Evolutionary conservation across 2,113 vertebrate genomes (phyloP).

Genomic region (Cichladusa arquata): DNA sequence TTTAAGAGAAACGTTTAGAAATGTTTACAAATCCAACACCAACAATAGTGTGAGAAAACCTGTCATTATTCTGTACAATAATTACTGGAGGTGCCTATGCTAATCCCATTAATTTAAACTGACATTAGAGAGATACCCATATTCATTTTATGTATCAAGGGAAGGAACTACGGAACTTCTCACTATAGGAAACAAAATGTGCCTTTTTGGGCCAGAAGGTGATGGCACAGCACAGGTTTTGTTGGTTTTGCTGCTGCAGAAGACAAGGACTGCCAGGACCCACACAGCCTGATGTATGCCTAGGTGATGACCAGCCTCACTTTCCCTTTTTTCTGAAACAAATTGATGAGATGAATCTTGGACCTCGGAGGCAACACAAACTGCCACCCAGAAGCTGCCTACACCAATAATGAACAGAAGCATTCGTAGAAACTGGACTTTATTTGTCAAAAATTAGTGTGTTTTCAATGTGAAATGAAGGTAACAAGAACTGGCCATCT

Average conservation of each 20-base stretch:
- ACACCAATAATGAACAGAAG: background rate
- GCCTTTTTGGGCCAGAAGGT: background rate
- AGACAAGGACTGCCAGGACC: background rate
- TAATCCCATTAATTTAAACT: constrained; percentile 62
- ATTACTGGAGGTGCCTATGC: constrained; percentile 18
- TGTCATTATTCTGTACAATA: constrained; percentile 51
- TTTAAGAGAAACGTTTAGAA: constrained; percentile 51
- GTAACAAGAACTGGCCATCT: accelerated
- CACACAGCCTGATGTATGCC: background rate
- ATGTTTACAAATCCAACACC: constrained; percentile 8
- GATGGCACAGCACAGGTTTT: background rate
- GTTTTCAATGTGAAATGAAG: background rate
- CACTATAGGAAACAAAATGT: background rate
- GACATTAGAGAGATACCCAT: constrained; percentile 15
- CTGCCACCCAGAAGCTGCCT: background rate
- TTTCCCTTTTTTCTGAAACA: background rate
- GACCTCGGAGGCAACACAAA: background rate
- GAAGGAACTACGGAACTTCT: constrained; percentile 15
- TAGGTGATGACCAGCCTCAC: background rate
- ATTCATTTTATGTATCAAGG: constrained; percentile 28
- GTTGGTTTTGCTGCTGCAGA: background rate
- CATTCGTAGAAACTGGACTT: background rate
- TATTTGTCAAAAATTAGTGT: background rate
- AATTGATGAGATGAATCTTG: background rate
- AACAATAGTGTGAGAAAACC: background rate